Base-by-base conservation (phyloP, 92 coral and sea anemone species). In the Porites rus region DNA sequence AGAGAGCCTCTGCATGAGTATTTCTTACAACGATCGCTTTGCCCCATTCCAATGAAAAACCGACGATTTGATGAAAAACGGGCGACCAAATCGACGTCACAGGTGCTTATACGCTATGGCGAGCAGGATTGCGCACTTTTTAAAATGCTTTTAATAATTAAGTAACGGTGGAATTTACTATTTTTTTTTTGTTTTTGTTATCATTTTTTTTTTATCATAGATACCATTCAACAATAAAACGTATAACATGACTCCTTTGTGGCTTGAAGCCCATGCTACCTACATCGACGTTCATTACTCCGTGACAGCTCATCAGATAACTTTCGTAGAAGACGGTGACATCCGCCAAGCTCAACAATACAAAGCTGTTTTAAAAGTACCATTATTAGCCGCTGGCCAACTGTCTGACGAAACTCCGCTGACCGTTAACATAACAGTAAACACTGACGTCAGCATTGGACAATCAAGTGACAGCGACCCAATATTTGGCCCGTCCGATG, bases 401-500 rank as follows among this genome's bases (percentile, higher is more conserved):
- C 18, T 79, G 73, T 6, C 14, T 0, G 46, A 79, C 18, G 20
- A n/a, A 8, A 51, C 78, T 20, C 77, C 84, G 81, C 79, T 88
- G 79, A 88, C 86, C 19, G 28, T 87, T 67, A 70, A 87, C 16
- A 87, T 87, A 70, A 78, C 78, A 10, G 79, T 83, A 7, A 70
- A 67, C 16, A 50, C 19, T 56, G 65, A 62, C 81, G 54, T 65
- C 66, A 75, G 28, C 17, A 75, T 84, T 8, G 85, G 68, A 14
- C n/a, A 59, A 72, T 18, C 58, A 20, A 2, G 0, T 3, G 87
- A 83, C 66, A 71, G 60, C 21, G 87, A 83, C 20, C 25, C 60
- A 52, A 72, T 43, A 4, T 79, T 51, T 80, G 90, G 90, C 18
- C 11, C 80, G 61, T 71, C 90, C 5, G 90, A 87, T 63, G 90